Conservation (phyloP, 2,888 invertebrate genomes). For the Blastobasis lacticolella region DNA sequence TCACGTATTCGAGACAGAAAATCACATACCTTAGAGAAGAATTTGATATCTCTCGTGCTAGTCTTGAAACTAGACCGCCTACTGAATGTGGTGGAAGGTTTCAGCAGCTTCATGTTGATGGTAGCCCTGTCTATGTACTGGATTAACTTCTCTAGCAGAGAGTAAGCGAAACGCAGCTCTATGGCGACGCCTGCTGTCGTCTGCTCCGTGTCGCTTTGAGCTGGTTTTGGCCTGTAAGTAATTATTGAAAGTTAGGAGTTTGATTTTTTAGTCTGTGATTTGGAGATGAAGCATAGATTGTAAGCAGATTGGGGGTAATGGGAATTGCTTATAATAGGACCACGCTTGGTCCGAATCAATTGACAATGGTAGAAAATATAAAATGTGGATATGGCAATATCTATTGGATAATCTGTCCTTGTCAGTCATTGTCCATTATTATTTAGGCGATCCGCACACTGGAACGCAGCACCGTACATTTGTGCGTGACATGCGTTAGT, state of each 20-base stretch:
- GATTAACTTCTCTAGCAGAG: slow-evolving; percentile 95
- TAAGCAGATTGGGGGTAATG: slow-evolving; percentile 49
- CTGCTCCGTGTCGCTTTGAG: slow-evolving; percentile 82
- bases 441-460: too few relatives aligned
- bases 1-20: not conserved
- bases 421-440: too few relatives aligned
- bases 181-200: slow-evolving; percentile 86
- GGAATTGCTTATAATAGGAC: too few relatives aligned
- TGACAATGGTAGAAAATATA: too few relatives aligned
- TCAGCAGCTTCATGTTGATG: slow-evolving; percentile 95
- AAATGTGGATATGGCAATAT: too few relatives aligned
- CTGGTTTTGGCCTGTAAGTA: slow-evolving; percentile 29
- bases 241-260: too few relatives aligned
- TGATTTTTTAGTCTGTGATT: too few relatives aligned
- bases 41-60: slow-evolving; percentile 97
- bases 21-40: slow-evolving; percentile 91
- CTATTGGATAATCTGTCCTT: too few relatives aligned
- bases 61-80: slow-evolving; percentile 93
- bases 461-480: too few relatives aligned
- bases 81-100: slow-evolving; percentile 96
- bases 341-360: too few relatives aligned
- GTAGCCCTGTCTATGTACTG: slow-evolving; percentile 97
- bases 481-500: too few relatives aligned
- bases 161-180: slow-evolving; percentile 97
- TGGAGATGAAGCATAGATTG: slow-evolving; percentile 19